Conservation (phyloP, 2,113 vertebrate species). For the Festucalex cinctus region DNA sequence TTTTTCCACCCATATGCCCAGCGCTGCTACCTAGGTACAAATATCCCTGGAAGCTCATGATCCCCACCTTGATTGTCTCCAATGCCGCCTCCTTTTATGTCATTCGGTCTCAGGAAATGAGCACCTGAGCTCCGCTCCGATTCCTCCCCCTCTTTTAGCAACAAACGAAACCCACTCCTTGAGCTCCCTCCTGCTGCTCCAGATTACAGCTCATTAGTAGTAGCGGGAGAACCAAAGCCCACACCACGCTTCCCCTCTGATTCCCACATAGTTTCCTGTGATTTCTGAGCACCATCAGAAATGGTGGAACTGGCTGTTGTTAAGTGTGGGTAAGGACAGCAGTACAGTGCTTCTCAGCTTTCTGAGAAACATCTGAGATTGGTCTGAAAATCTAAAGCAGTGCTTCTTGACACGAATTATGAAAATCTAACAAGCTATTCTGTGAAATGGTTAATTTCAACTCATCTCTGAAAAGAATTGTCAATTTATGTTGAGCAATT, state of each 20-base stretch:
- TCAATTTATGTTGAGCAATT: no score
- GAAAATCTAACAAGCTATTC: no score
- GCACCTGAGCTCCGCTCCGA: slow-evolving; percentile 30
- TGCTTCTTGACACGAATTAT: no score
- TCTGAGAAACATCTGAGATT: background rate
- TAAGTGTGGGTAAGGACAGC: slow-evolving; percentile 19
- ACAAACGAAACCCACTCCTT: slow-evolving; percentile 44
- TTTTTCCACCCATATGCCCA: slow-evolving; percentile 7
- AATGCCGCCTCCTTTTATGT: slow-evolving; percentile 10
- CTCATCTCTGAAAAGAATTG: no score
- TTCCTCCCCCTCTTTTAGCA: slow-evolving; percentile 42
- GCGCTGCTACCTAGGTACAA: slow-evolving; percentile 2
- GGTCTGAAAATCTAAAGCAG: background rate
- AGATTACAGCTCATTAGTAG: slow-evolving; percentile 72
- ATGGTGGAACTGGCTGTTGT: slow-evolving; percentile 36
- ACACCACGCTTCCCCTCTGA: slow-evolving; percentile 42
- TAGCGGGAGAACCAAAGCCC: slow-evolving; percentile 50
- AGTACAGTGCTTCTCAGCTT: slow-evolving; percentile 49
- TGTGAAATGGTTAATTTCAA: no score
- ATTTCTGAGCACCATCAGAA: slow-evolving; percentile 40
- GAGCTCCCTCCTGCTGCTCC: slow-evolving; percentile 60
- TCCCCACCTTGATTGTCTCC: background rate
- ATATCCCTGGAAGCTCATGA: slow-evolving; percentile 11
- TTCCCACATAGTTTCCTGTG: slow-evolving; percentile 55
- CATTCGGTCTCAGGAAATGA: slow-evolving; percentile 44